Conservation (phyloP, 2,888 invertebrate genomes). For the Deladenus siricidicola region DNA sequence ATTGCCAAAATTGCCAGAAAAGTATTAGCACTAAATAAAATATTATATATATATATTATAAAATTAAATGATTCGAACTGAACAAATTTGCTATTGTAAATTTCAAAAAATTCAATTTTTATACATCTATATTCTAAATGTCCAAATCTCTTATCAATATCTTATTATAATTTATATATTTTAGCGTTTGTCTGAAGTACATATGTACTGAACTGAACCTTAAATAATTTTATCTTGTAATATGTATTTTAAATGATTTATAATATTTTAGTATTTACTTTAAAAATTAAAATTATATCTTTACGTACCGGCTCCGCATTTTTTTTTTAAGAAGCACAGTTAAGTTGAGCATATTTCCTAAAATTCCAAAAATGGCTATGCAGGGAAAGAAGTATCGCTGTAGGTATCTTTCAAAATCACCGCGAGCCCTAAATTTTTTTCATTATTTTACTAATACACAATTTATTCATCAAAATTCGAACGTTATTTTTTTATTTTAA, state of each 20-base stretch:
- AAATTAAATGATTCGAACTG: not conserved
- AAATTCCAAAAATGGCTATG: constrained; percentile 46
- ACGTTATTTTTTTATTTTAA: too few species aligned
- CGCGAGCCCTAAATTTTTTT: not conserved
- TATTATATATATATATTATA: not conserved
- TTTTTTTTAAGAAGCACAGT: constrained; percentile 44
- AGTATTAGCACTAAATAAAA: constrained; percentile 40
- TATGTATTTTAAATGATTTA: too few species aligned
- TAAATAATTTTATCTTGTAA: too few species aligned
- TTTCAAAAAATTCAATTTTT: too few species aligned
- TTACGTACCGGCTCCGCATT: constrained; percentile 39
- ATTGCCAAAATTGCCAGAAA: constrained; percentile 48
- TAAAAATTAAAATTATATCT: not conserved
- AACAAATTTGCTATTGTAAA: not conserved
- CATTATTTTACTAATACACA: too few species aligned
- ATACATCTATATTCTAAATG: too few species aligned
- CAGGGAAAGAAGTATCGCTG: constrained; percentile 48
- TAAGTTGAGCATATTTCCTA: constrained; percentile 48
- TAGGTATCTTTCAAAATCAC: constrained; percentile 32
- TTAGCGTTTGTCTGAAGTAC: too few species aligned
- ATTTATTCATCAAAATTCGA: too few species aligned
- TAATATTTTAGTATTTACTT: not conserved
- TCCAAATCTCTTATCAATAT: too few species aligned
- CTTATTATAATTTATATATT: too few species aligned
- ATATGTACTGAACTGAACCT: too few species aligned